phyloP scores from a whole-genome alignment of 2,113 vertebrate genomes.

The Myotis brandtii region DNA sequence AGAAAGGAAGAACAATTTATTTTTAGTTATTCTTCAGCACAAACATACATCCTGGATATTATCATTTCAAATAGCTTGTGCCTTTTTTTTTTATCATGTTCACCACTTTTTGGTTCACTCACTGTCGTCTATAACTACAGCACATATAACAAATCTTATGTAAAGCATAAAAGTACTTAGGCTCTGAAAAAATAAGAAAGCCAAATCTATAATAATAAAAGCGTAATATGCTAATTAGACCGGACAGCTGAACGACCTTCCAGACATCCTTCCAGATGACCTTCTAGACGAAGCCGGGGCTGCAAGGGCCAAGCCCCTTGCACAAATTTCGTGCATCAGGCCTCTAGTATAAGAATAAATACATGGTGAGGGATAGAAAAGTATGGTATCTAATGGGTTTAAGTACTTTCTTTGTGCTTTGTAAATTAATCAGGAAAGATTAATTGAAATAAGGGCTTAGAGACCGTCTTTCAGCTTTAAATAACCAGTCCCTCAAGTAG shows the following conservation, averaged over 20 bases:
- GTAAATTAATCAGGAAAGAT: slow-evolving; percentile 32
- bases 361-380: neutral
- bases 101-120: neutral
- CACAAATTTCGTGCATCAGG: no score
- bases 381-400: neutral
- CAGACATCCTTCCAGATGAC: no score
- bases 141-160: neutral
- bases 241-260: no score
- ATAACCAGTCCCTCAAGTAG: neutral
- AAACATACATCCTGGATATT: neutral
- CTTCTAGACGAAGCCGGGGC: no score
- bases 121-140: neutral
- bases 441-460: neutral
- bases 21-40: neutral
- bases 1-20: slow-evolving; percentile 1
- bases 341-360: neutral
- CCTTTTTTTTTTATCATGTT: neutral
- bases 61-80: neutral
- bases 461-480: neutral
- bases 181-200: slow-evolving; percentile 13
- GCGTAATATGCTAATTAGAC: no score
- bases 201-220: neutral
- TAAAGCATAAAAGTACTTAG: neutral
- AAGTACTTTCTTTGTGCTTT: neutral
- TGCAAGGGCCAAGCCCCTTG: no score